phyloP scores from a whole-genome alignment of 2,797 vertebrate species.

The Australoheros facetus region DNA sequence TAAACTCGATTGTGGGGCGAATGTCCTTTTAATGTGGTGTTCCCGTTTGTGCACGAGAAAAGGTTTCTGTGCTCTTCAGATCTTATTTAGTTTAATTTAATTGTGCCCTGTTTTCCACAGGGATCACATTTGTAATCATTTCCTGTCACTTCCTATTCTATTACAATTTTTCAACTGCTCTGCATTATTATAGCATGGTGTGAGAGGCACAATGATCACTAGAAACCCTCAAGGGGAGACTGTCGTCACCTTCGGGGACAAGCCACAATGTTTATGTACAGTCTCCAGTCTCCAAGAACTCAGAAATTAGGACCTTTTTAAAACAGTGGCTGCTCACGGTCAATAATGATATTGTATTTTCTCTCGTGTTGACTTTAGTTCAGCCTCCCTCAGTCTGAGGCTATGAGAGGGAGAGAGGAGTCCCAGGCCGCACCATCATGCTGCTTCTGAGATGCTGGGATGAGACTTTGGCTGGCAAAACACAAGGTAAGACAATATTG shows the following conservation, averaged over 20 bases:
- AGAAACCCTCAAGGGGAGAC: neutral
- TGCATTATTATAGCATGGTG: neutral
- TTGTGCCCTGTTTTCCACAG: neutral
- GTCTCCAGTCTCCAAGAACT: neutral
- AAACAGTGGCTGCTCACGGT: neutral
- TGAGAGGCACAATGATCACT: neutral
- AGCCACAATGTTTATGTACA: neutral
- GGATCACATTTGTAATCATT: neutral
- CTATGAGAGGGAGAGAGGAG: conserved; percentile 84
- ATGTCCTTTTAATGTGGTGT: neutral
- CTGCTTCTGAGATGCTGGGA: conserved; percentile 83
- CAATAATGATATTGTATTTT: conserved; percentile 11
- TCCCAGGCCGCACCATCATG: conserved; percentile 83
- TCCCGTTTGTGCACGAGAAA: neutral
- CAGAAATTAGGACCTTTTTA: neutral
- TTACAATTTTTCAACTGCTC: neutral
- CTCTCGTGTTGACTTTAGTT: conserved; percentile 48
- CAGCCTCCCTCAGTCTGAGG: conserved; percentile 80
- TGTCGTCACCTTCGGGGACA: neutral
- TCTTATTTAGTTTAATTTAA: neutral
- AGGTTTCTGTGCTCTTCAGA: neutral
- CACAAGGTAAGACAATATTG: conserved; percentile 75
- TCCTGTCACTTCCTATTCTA: neutral
- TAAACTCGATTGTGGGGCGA: neutral
- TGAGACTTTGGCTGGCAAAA: conserved; percentile 82